phyloP scores from a whole-genome alignment of 2,797 vertebrate genomes.

The Hippocampus kuda region DNA sequence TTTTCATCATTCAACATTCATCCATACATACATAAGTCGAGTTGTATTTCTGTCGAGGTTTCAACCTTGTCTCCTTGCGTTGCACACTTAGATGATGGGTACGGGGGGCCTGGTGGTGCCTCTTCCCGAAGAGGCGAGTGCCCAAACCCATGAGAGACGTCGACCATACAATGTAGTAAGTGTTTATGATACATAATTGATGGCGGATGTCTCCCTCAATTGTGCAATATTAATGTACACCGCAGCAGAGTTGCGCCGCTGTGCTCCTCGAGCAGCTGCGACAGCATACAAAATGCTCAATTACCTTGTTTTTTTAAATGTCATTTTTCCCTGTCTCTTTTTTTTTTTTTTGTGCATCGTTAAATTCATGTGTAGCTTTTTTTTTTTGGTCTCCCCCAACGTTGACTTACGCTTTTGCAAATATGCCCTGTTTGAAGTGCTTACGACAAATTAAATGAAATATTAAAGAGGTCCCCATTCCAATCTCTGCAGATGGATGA shows the following conservation, averaged over 20 bases:
- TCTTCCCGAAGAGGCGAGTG: conserved; percentile 60
- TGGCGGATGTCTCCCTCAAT: conserved; percentile 59
- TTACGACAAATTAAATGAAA: conserved; percentile 6
- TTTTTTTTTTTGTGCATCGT: conserved; percentile 17
- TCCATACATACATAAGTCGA: neutral
- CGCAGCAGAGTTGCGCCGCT: conserved; percentile 32
- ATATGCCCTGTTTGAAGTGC: conserved; percentile 14
- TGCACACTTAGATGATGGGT: conserved; percentile 63
- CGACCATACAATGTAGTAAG: conserved; percentile 63
- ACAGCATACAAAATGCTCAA: conserved; percentile 57
- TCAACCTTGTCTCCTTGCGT: conserved; percentile 6
- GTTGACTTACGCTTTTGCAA: conserved; percentile 11
- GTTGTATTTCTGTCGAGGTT: neutral
- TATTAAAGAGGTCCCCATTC: conserved; percentile 6
- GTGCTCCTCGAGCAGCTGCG: conserved; percentile 47
- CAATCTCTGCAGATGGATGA: conserved; percentile 52
- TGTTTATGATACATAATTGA: conserved; percentile 64
- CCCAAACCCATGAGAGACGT: conserved; percentile 59
- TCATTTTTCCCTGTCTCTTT: conserved; percentile 41
- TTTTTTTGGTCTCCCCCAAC: conserved; percentile 12
- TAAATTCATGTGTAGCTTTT: conserved; percentile 40
- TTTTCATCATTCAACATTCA: neutral
- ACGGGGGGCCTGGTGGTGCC: conserved; percentile 59
- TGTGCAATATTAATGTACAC: conserved; percentile 64
- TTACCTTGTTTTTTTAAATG: conserved; percentile 37